These are phyloP conservation scores for Pomatorhinus ruficollis DNA, from an alignment of 2,113 vertebrate species.

Conservation along the genomic window DNA sequence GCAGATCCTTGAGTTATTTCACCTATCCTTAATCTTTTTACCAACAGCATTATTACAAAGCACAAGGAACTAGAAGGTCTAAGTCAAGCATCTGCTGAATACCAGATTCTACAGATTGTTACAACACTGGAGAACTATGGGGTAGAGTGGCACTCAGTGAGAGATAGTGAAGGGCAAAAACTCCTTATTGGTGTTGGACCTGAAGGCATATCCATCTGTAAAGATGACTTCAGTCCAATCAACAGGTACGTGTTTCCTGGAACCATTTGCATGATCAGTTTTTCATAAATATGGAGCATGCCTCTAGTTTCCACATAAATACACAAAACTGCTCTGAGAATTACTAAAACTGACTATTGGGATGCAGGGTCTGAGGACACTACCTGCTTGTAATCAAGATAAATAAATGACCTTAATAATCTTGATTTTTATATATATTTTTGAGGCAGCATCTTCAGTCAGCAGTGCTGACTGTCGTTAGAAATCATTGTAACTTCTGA, in stretches of 20 bases:
- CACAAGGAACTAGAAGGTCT: slow-evolving; percentile 90
- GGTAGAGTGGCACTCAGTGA: slow-evolving; percentile 93
- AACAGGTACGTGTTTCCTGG: slow-evolving; percentile 81
- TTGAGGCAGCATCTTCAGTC: not conserved
- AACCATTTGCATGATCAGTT: not conserved
- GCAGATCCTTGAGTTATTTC: not conserved
- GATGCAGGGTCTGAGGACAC: not conserved
- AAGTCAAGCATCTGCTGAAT: slow-evolving; percentile 88
- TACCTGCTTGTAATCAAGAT: not conserved
- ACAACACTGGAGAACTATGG: slow-evolving; percentile 93
- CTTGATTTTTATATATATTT: not conserved
- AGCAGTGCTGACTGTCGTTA: not conserved
- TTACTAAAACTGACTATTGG: not conserved
- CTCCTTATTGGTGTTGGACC: slow-evolving; percentile 92
- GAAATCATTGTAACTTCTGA: not conserved
- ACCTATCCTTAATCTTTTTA: not conserved
- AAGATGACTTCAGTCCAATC: slow-evolving; percentile 89
- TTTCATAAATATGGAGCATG: not conserved
- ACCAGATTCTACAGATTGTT: slow-evolving; percentile 91
- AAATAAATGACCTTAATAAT: not conserved
- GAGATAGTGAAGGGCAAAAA: slow-evolving; percentile 87
- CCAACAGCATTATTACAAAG: slow-evolving; percentile 84
- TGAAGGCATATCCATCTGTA: slow-evolving; percentile 92
- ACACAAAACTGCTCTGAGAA: not conserved
- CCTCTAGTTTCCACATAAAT: not conserved